Evolutionary conservation across 2,888 invertebrate genomes (phyloP).

Genomic region (Pandemis heparana): DNA sequence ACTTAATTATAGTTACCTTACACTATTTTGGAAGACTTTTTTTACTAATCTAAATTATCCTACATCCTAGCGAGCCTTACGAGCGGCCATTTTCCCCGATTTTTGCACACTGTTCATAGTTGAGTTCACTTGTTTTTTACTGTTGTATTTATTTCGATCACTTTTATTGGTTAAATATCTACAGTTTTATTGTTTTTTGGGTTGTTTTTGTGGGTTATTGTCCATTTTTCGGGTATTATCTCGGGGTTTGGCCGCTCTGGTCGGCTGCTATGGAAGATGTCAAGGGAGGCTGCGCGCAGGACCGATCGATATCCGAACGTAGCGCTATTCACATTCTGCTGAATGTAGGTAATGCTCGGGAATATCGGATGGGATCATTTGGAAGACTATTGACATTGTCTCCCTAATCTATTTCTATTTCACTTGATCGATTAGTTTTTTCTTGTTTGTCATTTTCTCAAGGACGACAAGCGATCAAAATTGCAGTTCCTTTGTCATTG

Average conservation of each 20-base stretch:
- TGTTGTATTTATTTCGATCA: slow-evolving; percentile 44
- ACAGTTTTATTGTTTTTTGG: slow-evolving; percentile 47
- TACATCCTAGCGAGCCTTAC: slow-evolving; percentile 57
- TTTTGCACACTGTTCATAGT: slow-evolving; percentile 35
- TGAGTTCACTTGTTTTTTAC: slow-evolving; percentile 40
- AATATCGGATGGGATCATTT: slow-evolving; percentile 5
- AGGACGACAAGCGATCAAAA: not conserved
- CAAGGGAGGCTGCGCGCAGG: slow-evolving; percentile 66
- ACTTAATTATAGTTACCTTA: slow-evolving; percentile 23
- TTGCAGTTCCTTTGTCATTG: not conserved
- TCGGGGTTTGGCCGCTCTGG: slow-evolving; percentile 68
- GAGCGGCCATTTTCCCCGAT: slow-evolving; percentile 68
- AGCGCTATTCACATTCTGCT: not conserved
- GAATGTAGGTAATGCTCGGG: slow-evolving; percentile 36
- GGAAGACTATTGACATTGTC: not conserved
- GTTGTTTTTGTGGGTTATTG: slow-evolving; percentile 57
- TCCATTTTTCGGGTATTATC: slow-evolving; percentile 67
- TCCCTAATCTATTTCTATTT: not conserved
- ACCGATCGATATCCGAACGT: slow-evolving; percentile 68
- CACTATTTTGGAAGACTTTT: slow-evolving; percentile 63
- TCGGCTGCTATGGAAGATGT: slow-evolving; percentile 58
- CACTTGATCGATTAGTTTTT: too few species aligned
- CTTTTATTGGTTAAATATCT: slow-evolving; percentile 48
- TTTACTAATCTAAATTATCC: slow-evolving; percentile 65
- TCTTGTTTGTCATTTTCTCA: not conserved